Conservation (phyloP, 2,888 invertebrate genomes). For the Xylota sylvarum region DNA sequence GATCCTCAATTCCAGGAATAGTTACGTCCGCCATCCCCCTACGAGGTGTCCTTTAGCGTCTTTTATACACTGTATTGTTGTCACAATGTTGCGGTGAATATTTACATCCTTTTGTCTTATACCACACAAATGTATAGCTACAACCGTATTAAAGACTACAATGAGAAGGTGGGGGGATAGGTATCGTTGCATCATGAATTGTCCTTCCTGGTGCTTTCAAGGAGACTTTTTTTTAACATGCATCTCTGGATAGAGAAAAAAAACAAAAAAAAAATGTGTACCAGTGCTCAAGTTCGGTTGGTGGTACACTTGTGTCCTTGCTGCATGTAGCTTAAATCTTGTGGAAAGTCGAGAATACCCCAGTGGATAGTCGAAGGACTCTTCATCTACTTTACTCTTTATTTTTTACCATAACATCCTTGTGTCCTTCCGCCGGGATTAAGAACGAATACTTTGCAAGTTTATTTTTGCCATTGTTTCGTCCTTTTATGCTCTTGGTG, state of each 20-base stretch:
- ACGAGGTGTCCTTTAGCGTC: constrained; percentile 56
- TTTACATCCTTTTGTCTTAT: constrained; percentile 67
- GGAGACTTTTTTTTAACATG: constrained; percentile 40
- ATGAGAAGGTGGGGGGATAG: background rate
- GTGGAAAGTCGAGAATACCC: constrained; percentile 69
- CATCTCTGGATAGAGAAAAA: constrained; percentile 19
- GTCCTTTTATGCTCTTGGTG: constrained; percentile 55
- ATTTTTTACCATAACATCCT: constrained; percentile 39
- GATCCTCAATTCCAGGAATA: constrained; percentile 14
- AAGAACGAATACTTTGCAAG: constrained; percentile 70
- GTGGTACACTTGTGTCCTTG: constrained; percentile 49
- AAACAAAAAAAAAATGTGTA: constrained; percentile 38
- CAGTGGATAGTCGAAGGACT: constrained; percentile 55
- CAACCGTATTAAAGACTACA: constrained; percentile 34
- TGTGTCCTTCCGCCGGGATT: constrained; percentile 73
- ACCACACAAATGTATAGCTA: constrained; percentile 5
- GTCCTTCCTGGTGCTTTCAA: constrained; percentile 45
- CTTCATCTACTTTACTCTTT: constrained; percentile 36
- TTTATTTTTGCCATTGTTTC: constrained; percentile 70
- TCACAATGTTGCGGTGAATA: constrained; percentile 75
- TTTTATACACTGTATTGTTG: constrained; percentile 62
- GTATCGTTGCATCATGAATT: constrained; percentile 52
- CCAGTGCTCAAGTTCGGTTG: constrained; percentile 3
- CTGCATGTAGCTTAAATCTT: constrained; percentile 67
- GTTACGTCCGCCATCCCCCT: constrained; percentile 17